Conservation (phyloP, 2,113 vertebrate species). For the Eubucco bourcierii region DNA sequence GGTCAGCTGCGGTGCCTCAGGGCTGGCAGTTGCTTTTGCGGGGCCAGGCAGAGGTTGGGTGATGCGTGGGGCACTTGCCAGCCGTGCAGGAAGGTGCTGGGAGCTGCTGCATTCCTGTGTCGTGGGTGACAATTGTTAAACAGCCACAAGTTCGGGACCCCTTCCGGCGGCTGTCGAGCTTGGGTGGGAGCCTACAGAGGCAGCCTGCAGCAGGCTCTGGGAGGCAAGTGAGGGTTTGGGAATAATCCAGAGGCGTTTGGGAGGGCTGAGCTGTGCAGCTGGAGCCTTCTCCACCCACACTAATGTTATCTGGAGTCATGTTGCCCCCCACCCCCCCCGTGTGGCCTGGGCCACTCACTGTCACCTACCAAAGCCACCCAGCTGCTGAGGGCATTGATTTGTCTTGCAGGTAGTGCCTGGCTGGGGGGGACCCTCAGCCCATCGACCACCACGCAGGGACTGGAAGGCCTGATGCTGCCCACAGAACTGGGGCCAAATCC, state of each 20-base stretch:
- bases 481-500: background rate
- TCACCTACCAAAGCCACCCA: background rate
- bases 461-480: slow-evolving; percentile 64
- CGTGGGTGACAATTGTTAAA: background rate
- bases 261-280: background rate
- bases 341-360: background rate
- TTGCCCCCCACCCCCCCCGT: background rate
- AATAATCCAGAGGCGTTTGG: background rate
- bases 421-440: slow-evolving; percentile 84
- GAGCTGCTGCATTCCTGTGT: background rate
- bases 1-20: slow-evolving; percentile 47
- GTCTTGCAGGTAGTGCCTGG: slow-evolving; percentile 79
- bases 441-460: slow-evolving; percentile 78
- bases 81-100: background rate
- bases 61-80: rapidly evolving
- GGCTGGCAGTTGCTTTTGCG: background rate
- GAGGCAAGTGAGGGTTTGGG: background rate
- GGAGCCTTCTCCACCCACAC: rapidly evolving
- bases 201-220: background rate
- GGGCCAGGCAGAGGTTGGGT: background rate
- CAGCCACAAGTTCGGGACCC: background rate
- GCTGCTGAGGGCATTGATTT: background rate
- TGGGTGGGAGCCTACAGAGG: background rate
- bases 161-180: too few species aligned
- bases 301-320: rapidly evolving